These are phyloP conservation scores for Thera obeliscata DNA, from an alignment of 2,888 invertebrate genomes.

Conservation along the genomic window DNA sequence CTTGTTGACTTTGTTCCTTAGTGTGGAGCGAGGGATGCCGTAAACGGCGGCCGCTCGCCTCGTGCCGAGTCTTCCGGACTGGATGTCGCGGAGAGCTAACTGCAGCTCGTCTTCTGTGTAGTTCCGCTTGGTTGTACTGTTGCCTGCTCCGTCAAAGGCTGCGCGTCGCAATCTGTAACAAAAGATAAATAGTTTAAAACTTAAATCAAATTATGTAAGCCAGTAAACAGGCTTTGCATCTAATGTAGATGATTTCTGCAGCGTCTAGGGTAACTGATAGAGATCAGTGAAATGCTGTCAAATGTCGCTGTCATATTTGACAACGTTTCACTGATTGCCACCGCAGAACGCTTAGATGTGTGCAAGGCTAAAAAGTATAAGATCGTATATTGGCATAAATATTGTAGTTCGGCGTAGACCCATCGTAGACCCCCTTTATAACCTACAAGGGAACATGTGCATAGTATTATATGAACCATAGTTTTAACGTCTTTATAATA, in stretches of 20 bases:
- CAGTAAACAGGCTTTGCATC: no score
- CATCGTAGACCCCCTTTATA: conserved; percentile 14
- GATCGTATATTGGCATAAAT: no score
- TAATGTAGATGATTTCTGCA: no score
- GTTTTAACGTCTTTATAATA: background rate
- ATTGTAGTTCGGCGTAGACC: conserved; percentile 13
- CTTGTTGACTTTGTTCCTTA: conserved; percentile 97
- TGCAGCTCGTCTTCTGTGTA: conserved; percentile 98
- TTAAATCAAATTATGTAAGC: no score
- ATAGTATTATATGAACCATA: background rate
- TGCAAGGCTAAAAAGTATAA: no score
- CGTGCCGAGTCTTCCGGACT: conserved; percentile 96
- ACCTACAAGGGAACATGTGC: background rate
- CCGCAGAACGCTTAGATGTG: no score
- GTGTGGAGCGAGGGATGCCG: conserved; percentile 97
- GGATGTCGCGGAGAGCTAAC: conserved; percentile 96
- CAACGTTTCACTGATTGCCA: no score
- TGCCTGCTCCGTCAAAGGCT: conserved; percentile 61
- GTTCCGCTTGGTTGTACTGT: conserved; percentile 88
- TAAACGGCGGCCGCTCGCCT: conserved; percentile 97
- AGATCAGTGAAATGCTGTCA: no score
- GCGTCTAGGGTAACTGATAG: no score
- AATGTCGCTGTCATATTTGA: no score
- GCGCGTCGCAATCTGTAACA: conserved; percentile 78
- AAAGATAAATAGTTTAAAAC: background rate